Conservation (phyloP, 2,888 invertebrate species). For the Beris morrisii region DNA sequence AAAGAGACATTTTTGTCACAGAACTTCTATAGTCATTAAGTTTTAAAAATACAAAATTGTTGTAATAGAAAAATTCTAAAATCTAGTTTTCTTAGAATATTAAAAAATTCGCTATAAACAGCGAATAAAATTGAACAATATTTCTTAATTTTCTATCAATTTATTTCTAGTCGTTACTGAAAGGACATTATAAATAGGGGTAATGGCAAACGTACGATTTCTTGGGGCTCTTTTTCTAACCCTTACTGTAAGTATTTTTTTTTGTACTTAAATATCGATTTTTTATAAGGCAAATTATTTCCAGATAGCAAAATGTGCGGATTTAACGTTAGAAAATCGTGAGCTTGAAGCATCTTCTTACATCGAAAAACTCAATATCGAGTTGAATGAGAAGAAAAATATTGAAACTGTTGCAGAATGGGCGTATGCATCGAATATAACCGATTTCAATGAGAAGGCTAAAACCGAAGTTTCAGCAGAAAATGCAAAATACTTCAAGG, state of each 20-base stretch:
- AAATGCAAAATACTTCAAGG: constrained; percentile 54
- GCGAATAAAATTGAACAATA: too few relatives aligned
- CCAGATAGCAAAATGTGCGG: constrained; percentile 58
- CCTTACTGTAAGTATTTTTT: constrained; percentile 7
- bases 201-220: constrained; percentile 11
- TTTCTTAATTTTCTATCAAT: too few relatives aligned
- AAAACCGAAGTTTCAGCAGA: constrained; percentile 53
- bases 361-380: constrained; percentile 64
- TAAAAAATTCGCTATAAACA: too few relatives aligned
- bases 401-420: constrained; percentile 67
- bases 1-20: too few relatives aligned
- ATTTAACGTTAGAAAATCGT: constrained; percentile 60
- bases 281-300: not conserved
- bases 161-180: too few relatives aligned
- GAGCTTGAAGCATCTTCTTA: constrained; percentile 65
- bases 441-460: constrained; percentile 66
- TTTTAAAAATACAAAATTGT: too few relatives aligned
- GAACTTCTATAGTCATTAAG: too few relatives aligned
- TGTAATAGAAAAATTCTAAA: too few relatives aligned
- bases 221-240: constrained; percentile 4
- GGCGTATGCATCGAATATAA: constrained; percentile 77
- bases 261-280: not conserved
- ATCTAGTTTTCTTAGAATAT: too few relatives aligned
- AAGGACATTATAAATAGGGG: too few relatives aligned
- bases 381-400: constrained; percentile 63